Conservation (phyloP, 2,113 vertebrate species). For the Lichenostomus cassidix region DNA sequence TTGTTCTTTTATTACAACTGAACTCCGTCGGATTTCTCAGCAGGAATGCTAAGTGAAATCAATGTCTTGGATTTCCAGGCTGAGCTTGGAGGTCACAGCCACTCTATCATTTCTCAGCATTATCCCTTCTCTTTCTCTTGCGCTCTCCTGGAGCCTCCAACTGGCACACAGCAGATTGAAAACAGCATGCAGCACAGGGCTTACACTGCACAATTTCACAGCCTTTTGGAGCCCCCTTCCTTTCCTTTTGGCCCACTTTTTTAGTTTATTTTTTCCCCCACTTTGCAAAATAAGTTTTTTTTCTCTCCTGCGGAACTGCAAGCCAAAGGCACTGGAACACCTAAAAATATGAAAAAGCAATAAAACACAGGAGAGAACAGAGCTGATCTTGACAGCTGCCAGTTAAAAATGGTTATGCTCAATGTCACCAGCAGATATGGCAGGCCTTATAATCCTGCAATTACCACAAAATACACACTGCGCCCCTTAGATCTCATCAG, state of each 20-base stretch:
- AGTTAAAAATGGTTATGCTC: background rate
- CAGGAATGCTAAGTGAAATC: conserved; percentile 82
- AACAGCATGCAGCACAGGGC: conserved; percentile 81
- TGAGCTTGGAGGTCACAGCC: conserved; percentile 81
- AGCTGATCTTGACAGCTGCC: conserved; percentile 18
- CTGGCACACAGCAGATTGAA: conserved; percentile 86
- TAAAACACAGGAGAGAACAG: background rate
- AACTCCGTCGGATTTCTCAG: conserved; percentile 81
- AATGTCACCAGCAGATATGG: background rate
- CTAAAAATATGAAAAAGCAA: conserved; percentile 1
- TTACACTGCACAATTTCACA: conserved; percentile 79
- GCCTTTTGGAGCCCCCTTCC: conserved; percentile 75
- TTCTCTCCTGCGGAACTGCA: conserved; percentile 50
- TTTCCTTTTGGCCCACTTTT: conserved; percentile 33
- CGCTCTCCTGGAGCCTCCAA: conserved; percentile 75
- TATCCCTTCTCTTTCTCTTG: conserved; percentile 63
- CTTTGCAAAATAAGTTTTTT: conserved; percentile 73
- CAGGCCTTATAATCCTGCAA: background rate
- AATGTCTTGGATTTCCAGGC: conserved; percentile 84
- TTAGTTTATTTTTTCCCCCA: background rate
- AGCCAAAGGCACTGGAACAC: conserved; percentile 51
- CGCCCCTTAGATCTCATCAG: background rate
- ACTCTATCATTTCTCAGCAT: conserved; percentile 83
- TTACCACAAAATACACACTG: conserved; percentile 10
- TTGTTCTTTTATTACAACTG: conserved; percentile 85